These are phyloP conservation scores for Liodrosophila aerea DNA, from an alignment of 2,888 invertebrate species.

Conservation along the genomic window DNA sequence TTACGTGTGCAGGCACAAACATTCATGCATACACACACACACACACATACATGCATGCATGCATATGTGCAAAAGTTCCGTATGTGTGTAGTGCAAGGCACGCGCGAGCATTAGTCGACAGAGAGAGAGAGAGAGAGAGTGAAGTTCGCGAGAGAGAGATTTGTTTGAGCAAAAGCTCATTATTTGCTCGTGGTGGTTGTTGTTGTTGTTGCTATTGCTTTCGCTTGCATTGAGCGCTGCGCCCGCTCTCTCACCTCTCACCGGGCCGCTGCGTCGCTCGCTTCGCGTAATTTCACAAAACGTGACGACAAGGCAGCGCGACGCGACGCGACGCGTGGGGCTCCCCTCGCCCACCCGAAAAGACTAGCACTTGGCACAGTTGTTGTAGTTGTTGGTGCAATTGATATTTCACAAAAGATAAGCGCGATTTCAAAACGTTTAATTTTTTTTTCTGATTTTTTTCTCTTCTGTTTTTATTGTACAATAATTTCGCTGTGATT, in stretches of 20 bases:
- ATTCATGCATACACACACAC: neutral
- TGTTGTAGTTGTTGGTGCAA: constrained; percentile 49
- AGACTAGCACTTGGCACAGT: constrained; percentile 47
- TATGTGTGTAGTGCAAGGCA: constrained; percentile 29
- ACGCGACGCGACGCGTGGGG: constrained; percentile 1
- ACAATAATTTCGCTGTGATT: constrained; percentile 57
- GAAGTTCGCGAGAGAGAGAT: constrained; percentile 26
- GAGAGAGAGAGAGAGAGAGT: constrained; percentile 21
- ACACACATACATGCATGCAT: neutral
- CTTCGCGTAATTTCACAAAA: constrained; percentile 72
- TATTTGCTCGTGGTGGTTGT: constrained; percentile 25
- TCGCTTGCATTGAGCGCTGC: constrained; percentile 30
- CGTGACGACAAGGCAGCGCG: constrained; percentile 60
- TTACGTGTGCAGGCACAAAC: constrained; percentile 6
- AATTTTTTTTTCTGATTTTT: constrained; percentile 22
- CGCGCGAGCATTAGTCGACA: constrained; percentile 41
- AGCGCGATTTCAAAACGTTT: constrained; percentile 70
- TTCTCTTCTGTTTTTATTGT: constrained; percentile 40
- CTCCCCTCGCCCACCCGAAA: constrained; percentile 15
- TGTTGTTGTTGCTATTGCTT: constrained; percentile 26
- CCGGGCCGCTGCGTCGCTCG: constrained; percentile 51
- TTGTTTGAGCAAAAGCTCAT: constrained; percentile 32
- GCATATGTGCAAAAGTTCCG: no score
- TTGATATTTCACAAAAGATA: constrained; percentile 75
- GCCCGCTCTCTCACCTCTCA: constrained; percentile 16